phyloP scores from a whole-genome alignment of 2,797 vertebrate species.

The Cygnus olor region DNA sequence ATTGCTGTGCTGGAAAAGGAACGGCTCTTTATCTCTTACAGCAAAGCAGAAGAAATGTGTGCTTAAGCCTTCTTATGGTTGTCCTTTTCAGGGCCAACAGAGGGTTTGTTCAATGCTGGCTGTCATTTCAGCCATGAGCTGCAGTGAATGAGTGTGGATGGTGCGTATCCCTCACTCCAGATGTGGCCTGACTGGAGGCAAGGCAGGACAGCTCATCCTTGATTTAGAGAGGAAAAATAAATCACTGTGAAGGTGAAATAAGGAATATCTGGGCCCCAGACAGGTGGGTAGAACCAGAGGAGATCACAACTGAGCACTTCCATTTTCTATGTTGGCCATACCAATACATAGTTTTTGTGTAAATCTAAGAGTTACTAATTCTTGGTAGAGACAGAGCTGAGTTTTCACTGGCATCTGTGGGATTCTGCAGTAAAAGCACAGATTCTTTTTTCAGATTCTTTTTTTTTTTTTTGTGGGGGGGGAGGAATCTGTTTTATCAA shows the following conservation, averaged over 20 bases:
- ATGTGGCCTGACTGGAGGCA: neutral
- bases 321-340: neutral
- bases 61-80: neutral
- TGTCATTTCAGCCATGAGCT: neutral
- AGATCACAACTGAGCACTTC: neutral
- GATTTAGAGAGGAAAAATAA: neutral
- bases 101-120: neutral
- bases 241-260: neutral
- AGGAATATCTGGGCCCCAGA: neutral
- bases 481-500: neutral
- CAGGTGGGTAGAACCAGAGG: neutral
- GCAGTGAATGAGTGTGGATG: neutral
- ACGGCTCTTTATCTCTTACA: neutral
- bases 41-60: neutral
- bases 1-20: neutral
- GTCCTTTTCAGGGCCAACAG: neutral
- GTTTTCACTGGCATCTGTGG: neutral
- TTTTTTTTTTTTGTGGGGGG: no score
- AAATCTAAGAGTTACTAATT: neutral
- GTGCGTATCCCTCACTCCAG: neutral
- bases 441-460: no score
- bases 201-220: neutral
- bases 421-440: neutral
- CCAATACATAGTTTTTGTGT: neutral
- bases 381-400: neutral